These are phyloP conservation scores for Pachycephus smyrnensis DNA, from an alignment of 2,888 invertebrate genomes.

Conservation along the genomic window DNA sequence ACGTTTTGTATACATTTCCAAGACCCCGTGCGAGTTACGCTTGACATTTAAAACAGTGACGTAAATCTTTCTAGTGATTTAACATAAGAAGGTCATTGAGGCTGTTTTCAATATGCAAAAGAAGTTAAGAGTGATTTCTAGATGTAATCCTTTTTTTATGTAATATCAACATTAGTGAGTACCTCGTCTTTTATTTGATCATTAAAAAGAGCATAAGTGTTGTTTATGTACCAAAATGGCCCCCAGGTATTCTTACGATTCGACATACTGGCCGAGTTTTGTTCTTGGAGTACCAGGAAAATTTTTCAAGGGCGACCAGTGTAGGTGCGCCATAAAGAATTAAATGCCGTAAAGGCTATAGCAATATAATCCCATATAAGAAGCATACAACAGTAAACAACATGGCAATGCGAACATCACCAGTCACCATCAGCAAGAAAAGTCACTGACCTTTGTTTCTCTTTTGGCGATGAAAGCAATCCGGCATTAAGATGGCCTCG, in stretches of 20 bases:
- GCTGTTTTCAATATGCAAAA: background rate
- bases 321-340: background rate
- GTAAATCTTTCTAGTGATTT: background rate
- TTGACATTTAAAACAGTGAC: background rate
- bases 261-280: background rate
- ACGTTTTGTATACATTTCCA: background rate
- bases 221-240: background rate
- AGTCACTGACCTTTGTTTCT: background rate
- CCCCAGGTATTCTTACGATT: background rate
- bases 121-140: background rate
- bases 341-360: background rate
- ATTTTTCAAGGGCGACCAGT: background rate
- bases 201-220: background rate
- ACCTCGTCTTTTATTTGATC: background rate
- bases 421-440: background rate
- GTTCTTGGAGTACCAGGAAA: background rate
- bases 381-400: background rate
- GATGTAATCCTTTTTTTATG: background rate
- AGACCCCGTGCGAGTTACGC: background rate
- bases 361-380: background rate
- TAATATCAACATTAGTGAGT: background rate
- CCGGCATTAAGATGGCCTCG: background rate
- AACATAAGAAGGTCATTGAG: background rate
- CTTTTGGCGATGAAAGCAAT: background rate
- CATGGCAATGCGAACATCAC: background rate